Conservation (phyloP, 2,888 invertebrate species). For the Drosophila mimetica region DNA sequence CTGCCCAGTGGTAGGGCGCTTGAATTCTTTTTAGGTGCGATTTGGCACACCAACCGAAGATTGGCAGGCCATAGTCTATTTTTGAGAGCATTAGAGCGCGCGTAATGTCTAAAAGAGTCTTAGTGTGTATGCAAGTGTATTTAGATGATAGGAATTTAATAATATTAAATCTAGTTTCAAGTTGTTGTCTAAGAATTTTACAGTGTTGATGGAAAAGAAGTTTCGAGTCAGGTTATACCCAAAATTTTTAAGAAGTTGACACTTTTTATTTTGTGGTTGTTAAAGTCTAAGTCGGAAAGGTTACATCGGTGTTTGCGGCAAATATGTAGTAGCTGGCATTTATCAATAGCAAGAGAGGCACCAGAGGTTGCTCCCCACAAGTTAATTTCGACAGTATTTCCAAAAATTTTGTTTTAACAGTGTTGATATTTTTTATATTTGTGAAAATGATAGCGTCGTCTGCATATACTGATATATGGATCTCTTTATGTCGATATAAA, state of each 20-base stretch:
- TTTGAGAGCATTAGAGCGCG: too few relatives aligned
- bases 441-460: background rate
- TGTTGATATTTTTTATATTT: background rate
- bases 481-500: constrained; percentile 1
- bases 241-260: background rate
- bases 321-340: background rate
- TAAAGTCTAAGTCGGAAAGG: background rate
- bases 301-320: background rate
- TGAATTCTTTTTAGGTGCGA: background rate
- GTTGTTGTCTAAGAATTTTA: background rate
- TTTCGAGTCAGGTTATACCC: background rate
- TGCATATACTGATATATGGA: background rate
- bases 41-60: background rate
- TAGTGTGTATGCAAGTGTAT: background rate
- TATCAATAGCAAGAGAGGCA: background rate
- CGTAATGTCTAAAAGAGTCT: background rate
- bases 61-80: background rate
- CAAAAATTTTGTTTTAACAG: background rate
- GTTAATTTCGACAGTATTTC: constrained; percentile 1
- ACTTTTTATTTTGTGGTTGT: background rate
- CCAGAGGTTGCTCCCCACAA: constrained; percentile 1
- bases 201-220: background rate
- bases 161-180: background rate
- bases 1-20: background rate
- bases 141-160: background rate